A percentile compares a stretch with the other conserved stretches of the same genome.
These are phyloP conservation scores for Adela reaumurella DNA, from an alignment of 2,888 invertebrate species.

Conservation along the genomic window DNA sequence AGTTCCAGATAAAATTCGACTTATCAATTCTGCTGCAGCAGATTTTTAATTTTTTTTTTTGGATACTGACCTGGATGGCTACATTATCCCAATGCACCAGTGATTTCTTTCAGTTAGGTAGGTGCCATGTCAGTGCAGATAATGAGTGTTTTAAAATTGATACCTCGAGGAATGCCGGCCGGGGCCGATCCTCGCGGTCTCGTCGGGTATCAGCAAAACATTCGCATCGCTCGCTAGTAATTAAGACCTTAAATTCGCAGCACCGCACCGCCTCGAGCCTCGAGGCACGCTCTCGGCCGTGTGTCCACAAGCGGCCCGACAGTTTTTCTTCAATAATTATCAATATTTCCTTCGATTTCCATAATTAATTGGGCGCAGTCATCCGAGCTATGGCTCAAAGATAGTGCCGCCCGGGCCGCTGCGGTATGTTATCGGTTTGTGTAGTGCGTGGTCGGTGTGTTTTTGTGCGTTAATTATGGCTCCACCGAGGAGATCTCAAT, in stretches of 20 bases:
- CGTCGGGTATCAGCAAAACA: neutral
- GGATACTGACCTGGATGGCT: too few species aligned
- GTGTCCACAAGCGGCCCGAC: neutral
- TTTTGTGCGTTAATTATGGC: neutral
- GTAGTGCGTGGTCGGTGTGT: neutral
- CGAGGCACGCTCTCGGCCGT: too few species aligned
- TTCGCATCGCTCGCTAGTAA: neutral
- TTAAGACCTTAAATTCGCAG: neutral
- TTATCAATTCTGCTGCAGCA: too few species aligned
- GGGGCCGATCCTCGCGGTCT: too few species aligned
- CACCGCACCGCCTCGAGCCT: neutral
- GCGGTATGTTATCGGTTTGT: neutral
- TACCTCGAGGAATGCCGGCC: too few species aligned
- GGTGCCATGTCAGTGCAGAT: too few species aligned
- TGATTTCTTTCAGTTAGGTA: too few species aligned
- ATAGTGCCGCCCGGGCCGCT: neutral
- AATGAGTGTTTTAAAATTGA: too few species aligned
- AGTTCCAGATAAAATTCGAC: too few species aligned
- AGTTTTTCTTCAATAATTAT: constrained; percentile 2
- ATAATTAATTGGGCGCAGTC: constrained; percentile 4
- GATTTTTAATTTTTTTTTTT: too few species aligned
- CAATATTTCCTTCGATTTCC: constrained; percentile 4
- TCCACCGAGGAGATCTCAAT: neutral
- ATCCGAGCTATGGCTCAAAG: constrained; percentile 1
- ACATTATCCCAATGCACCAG: too few species aligned